These are phyloP conservation scores for Lepus timidus DNA, from an alignment of 2,113 vertebrate genomes.

Conservation along the genomic window DNA sequence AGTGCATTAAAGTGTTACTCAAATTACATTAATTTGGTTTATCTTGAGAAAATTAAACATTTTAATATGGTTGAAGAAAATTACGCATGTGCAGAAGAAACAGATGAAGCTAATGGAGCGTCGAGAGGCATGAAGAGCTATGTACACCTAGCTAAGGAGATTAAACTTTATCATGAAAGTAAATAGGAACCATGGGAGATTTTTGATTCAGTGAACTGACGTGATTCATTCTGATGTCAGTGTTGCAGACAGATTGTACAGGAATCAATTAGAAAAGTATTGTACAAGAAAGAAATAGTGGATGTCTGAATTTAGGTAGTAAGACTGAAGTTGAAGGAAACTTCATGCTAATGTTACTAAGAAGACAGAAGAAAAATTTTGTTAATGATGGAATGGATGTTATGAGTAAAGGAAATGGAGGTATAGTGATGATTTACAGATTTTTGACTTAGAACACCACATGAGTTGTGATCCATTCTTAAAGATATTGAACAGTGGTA, in stretches of 20 bases:
- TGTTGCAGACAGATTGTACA: not conserved
- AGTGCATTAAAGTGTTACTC: not conserved
- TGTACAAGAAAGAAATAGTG: not conserved
- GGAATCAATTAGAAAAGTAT: slow-evolving; percentile 4
- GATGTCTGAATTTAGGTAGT: not conserved
- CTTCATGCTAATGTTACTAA: not conserved
- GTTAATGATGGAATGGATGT: not conserved
- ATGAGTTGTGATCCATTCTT: not conserved
- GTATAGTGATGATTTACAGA: not conserved
- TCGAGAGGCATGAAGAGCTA: slow-evolving; percentile 1
- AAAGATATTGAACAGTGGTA: not conserved
- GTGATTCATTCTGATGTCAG: not conserved
- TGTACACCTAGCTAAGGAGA: not conserved
- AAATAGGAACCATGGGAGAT: not conserved
- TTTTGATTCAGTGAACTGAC: not conserved
- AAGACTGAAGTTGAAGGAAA: not conserved
- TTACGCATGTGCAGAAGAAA: not conserved
- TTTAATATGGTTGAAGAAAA: not conserved
- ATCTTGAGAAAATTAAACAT: not conserved
- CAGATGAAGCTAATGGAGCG: not conserved
- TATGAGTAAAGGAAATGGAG: slow-evolving; percentile 28
- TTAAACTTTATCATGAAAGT: slow-evolving; percentile 43
- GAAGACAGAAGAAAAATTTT: slow-evolving; percentile 15
- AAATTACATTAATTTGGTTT: slow-evolving; percentile 26
- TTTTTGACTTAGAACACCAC: slow-evolving; percentile 25